phyloP scores from a whole-genome alignment of 2,113 vertebrate genomes.

The Phylloscopus trochilus region DNA sequence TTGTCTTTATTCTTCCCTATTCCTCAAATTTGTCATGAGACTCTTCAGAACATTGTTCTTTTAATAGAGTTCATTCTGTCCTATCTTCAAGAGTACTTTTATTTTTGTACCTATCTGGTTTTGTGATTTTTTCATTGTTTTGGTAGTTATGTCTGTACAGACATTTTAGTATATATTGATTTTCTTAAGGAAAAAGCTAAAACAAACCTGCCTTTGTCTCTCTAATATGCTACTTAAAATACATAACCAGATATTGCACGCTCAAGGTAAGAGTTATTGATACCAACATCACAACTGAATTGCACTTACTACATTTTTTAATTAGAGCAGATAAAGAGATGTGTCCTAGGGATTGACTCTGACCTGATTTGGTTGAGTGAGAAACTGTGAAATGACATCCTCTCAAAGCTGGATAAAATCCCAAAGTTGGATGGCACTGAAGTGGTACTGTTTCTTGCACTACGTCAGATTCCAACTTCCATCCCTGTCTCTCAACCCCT shows the following conservation, averaged over 20 bases:
- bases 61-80: background rate
- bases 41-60: background rate
- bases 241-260: background rate
- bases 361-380: background rate
- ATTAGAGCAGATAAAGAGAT: background rate
- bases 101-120: background rate
- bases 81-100: background rate
- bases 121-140: background rate
- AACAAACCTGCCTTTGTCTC: background rate
- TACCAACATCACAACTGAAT: background rate
- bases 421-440: background rate
- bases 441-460: background rate
- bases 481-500: background rate
- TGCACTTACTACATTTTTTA: background rate
- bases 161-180: background rate
- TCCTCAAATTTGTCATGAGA: background rate
- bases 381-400: background rate
- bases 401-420: background rate
- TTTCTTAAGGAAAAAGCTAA: background rate
- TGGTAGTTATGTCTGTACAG: background rate
- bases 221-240: background rate
- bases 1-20: background rate
- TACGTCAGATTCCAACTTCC: background rate
- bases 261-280: background rate
- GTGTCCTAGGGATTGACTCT: background rate